Base-by-base conservation (phyloP, 2,888 invertebrate genomes). In the Melinaea marsaeus region DNA sequence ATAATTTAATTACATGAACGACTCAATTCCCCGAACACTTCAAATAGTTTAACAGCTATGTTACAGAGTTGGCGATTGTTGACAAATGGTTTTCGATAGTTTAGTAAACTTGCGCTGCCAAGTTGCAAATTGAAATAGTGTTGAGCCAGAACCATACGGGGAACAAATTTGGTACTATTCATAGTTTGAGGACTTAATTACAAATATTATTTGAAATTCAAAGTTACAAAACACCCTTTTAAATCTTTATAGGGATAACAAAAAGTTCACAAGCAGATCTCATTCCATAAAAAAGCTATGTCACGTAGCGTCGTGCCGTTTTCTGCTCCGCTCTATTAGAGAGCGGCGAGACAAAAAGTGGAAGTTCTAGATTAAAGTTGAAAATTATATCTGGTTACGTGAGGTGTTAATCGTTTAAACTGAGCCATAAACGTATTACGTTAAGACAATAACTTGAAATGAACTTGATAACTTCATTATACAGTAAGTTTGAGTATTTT, bases 51-150 rank as follows among this genome's bases (percentile, higher is more conserved):
- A 46, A n/a, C 42, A 37, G 47, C 56, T 57, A n/a, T 33, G 37
- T 60, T 60, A 60, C 32, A 9, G 60, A 62, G 48, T 65, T 65
- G n/a, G 60, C 13, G 45, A 63, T 63, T 60, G 65, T 63, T 61
- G 58, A 62, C 60, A 65, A 62, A 65, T 62, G 58, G 62, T 35
- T 56, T 59, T 57, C 60, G 56, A 60, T 47, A 63, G 57, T 57
- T 35, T 47, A 13, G 46, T 13, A 45, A 47, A 54, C 35, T 60
- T 55, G 57, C 3, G 22, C 2, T 51, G 32, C 22, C 37, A 22
- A 34, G 34, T 59, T 48, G 48, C 13, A 55, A 63, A 22, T 59
- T 37, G 42, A 57, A 48, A 57, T 34, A 42, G 56, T n/a, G 3
- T 59, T 37, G 9, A 37, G 32, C 32, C 32, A 13, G 22, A 22